Evolutionary conservation across 1,140 invertebrate genomes (phyloP).

Genomic region (Calephelis virginiensis): DNA sequence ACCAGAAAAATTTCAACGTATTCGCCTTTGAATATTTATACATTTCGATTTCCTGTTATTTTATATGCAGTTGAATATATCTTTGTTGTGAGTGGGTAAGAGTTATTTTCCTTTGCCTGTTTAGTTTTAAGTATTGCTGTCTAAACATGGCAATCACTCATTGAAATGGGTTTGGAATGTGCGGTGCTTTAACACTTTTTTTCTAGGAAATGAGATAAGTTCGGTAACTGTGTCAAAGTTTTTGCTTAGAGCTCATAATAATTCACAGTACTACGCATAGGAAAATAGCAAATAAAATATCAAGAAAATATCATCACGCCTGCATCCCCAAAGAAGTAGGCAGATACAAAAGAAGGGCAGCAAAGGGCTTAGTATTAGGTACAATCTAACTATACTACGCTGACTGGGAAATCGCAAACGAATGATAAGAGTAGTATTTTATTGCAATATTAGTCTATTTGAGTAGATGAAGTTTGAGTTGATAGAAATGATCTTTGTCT

Average conservation of each 20-base stretch:
- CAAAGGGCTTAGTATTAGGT: no score
- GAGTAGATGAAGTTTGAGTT: no score
- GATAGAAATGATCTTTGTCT: no score
- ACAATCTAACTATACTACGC: no score
- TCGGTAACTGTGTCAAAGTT: not conserved
- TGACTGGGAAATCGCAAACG: no score
- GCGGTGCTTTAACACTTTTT: not conserved
- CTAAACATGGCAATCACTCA: not conserved
- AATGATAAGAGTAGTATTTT: no score
- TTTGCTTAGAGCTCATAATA: not conserved
- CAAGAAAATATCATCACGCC: no score
- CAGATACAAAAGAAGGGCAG: no score
- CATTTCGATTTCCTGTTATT: not conserved
- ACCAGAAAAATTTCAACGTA: constrained; percentile 4
- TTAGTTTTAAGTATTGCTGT: not conserved
- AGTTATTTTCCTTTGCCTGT: not conserved
- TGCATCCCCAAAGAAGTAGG: no score
- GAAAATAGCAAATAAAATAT: no score
- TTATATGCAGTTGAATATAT: not conserved
- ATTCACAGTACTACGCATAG: no score
- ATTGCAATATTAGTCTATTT: no score
- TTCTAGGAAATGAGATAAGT: not conserved
- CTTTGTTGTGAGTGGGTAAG: not conserved
- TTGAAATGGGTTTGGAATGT: constrained; percentile 4
- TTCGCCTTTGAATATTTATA: constrained; percentile 11